Percentiles rank a stretch among this genome's conserved stretches.
These are phyloP conservation scores for Lepidocolaptes lacrymiger DNA, from an alignment of 2,797 vertebrate species.

Conservation along the genomic window DNA sequence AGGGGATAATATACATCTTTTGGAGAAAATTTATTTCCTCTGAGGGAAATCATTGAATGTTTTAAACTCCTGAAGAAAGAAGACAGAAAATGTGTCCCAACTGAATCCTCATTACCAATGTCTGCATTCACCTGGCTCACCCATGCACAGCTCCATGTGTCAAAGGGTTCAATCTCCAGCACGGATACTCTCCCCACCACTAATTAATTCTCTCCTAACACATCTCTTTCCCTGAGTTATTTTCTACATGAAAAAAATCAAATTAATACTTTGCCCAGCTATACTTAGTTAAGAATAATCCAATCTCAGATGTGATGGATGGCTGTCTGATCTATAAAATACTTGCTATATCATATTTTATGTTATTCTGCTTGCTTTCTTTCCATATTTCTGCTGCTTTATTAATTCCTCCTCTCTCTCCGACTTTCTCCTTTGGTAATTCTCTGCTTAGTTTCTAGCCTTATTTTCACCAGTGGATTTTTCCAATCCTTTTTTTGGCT, in stretches of 20 bases:
- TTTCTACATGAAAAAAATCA: neutral
- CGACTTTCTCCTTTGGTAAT: neutral
- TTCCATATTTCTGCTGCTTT: neutral
- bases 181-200: neutral
- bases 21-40: neutral
- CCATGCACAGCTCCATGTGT: neutral
- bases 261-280: neutral
- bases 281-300: neutral
- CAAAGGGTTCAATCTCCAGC: neutral
- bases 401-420: neutral
- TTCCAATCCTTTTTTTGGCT: neutral
- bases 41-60: neutral
- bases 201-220: neutral
- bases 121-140: neutral
- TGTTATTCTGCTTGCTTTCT: neutral
- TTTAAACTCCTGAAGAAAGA: neutral
- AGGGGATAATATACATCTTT: neutral
- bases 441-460: conserved; percentile 1
- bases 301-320: neutral
- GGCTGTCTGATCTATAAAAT: neutral
- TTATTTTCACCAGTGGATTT: conserved; percentile 20
- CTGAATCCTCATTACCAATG: neutral
- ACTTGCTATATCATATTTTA: neutral
- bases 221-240: neutral
- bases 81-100: neutral